Evolutionary conservation across 2,113 vertebrate genomes (phyloP), one percentile per base, ranked within the genome.

Genomic region (Onychorhynchus coronatus): DNA sequence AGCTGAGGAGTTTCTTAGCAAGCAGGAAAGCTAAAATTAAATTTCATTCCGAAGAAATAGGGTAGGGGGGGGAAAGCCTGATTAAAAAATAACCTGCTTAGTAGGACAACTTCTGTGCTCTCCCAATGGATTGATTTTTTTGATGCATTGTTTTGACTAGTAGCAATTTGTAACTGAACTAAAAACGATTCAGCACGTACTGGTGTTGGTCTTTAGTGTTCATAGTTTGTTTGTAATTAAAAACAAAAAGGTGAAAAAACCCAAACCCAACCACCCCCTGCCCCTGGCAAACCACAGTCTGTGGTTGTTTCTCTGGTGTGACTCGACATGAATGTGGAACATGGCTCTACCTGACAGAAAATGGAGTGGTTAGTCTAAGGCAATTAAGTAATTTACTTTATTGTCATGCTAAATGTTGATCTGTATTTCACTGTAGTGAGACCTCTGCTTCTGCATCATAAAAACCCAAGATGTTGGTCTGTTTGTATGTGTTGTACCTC

Each of bases 1-100:
- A 59, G 56, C 76, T 77, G 41, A 84, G 30, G 22, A 42, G 61
- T 61, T 92, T 74, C 59, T 67, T 71, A 47, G 89, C 42, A 87
- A 85, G 70, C 37, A 77, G 59, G 50, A 89, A 74, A 91, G 31
- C 18, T 67, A 71, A 73, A 52, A 5, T 37, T 65, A 55, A 73
- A 65, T 83, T 49, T 33, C 5, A 22, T 87, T 74, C 42, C 27
- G 63, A 75, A 71, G 8, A 41, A 77, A 56, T 30, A 16, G 1
- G n/a, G n/a, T n/a, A n/a, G n/a, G n/a, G 2, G 7, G 0, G 1
- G 2, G 11, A 5, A 8, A 61, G 6, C 20, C 23, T 61, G 72
- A 25, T 53, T 53, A n/a, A 65, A 65, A 47, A 77, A 41, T 14
- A 62, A 27, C 5, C 6, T 52, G 30, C 21, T 53, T 33, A 58